phyloP scores from a whole-genome alignment of 2,113 vertebrate genomes.

The Oenanthe oenanthe region DNA sequence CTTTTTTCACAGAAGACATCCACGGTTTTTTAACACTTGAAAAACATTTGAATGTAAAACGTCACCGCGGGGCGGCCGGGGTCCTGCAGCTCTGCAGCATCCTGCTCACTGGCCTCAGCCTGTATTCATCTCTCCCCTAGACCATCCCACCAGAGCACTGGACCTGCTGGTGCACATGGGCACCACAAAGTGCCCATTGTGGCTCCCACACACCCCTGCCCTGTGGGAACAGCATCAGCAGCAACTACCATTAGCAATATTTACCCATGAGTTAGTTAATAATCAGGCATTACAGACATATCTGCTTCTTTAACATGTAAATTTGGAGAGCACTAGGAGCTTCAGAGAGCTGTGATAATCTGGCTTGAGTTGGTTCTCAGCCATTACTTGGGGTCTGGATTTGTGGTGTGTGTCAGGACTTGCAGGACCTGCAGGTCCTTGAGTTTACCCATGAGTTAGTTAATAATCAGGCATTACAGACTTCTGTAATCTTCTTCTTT shows the following conservation, averaged over 20 bases:
- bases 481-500: not conserved
- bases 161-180: not conserved
- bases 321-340: not conserved
- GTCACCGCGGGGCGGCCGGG: rapidly evolving
- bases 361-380: not conserved
- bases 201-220: not conserved
- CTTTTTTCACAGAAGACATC: not conserved
- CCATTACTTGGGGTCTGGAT: not conserved
- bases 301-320: not conserved
- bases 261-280: not conserved
- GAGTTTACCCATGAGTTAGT: not conserved
- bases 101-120: not conserved
- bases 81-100: not conserved
- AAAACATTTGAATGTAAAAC: not conserved
- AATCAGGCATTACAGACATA: not conserved
- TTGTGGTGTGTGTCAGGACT: not conserved
- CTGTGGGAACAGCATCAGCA: not conserved
- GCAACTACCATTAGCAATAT: rapidly evolving
- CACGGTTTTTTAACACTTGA: not conserved
- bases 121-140: not conserved
- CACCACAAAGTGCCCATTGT: not conserved
- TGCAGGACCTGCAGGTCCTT: not conserved
- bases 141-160: not conserved
- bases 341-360: not conserved
- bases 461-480: not conserved